Percentiles rank a stretch among this genome's conserved stretches.
Evolutionary conservation across 2,888 invertebrate genomes (phyloP).

Genomic region (Cabera pusaria): DNA sequence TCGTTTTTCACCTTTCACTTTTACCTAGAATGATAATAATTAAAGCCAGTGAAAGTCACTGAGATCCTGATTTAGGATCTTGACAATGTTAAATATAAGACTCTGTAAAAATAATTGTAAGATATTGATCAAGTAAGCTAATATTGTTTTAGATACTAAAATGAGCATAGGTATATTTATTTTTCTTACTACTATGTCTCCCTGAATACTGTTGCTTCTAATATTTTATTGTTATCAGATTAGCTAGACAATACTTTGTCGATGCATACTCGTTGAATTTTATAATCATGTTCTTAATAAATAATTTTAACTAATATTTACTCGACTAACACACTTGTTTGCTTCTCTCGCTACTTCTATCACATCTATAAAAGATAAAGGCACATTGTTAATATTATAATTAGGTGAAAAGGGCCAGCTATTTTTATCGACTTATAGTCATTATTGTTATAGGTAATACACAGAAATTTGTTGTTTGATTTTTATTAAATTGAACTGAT

Average conservation of each 20-base stretch:
- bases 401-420: conserved; percentile 64
- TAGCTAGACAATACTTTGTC: conserved; percentile 7
- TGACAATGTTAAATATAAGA: conserved; percentile 4
- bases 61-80: conserved; percentile 12
- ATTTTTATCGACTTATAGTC: conserved; percentile 58
- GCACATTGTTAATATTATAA: conserved; percentile 40
- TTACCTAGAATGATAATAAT: too few relatives aligned
- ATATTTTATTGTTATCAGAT: conserved; percentile 1
- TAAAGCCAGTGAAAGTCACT: conserved; percentile 17
- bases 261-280: neutral
- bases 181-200: conserved; percentile 5
- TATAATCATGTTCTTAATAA: conserved; percentile 2
- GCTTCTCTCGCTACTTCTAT: conserved; percentile 11
- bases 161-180: conserved; percentile 12
- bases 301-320: conserved; percentile 6
- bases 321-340: conserved; percentile 16
- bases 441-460: conserved; percentile 60
- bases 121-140: conserved; percentile 1
- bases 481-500: conserved; percentile 80
- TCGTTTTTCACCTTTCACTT: too few relatives aligned
- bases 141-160: conserved; percentile 9
- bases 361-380: conserved; percentile 9
- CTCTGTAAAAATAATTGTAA: conserved; percentile 12
- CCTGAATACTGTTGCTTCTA: conserved; percentile 1
- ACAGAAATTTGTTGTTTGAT: conserved; percentile 75